phyloP scores from a whole-genome alignment of 2,797 vertebrate species.

The Arrhamphus sclerolepis region DNA sequence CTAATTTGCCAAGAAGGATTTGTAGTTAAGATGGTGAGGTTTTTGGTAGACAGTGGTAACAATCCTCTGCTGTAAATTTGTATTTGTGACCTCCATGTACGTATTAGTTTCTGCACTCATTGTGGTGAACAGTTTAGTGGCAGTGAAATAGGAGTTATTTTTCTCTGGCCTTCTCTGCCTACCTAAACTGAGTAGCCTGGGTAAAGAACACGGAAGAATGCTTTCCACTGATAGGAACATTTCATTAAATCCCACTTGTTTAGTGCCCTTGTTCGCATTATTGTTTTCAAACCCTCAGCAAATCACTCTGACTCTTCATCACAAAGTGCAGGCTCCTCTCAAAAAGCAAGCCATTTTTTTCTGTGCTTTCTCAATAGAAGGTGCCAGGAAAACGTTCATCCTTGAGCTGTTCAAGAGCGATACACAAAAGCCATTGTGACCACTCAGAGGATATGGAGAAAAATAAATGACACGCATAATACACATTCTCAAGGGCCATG shows the following conservation, averaged over 20 bases:
- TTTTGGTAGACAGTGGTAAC: slow-evolving; percentile 13
- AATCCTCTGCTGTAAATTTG: slow-evolving; percentile 17
- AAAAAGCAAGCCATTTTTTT: slow-evolving; percentile 65
- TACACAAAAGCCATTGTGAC: slow-evolving; percentile 74
- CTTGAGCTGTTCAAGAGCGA: slow-evolving; percentile 76
- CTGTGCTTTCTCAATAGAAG: slow-evolving; percentile 62
- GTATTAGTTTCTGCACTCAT: slow-evolving; percentile 33
- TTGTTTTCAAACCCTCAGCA: slow-evolving; percentile 65
- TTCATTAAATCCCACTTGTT: slow-evolving; percentile 73
- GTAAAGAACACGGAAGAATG: slow-evolving; percentile 48
- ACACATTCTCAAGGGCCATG: slow-evolving; percentile 67
- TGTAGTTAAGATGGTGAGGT: slow-evolving; percentile 7
- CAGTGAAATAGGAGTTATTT: slow-evolving; percentile 42
- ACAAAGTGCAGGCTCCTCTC: slow-evolving; percentile 60
- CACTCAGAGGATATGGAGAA: slow-evolving; percentile 60
- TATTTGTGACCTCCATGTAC: slow-evolving; percentile 15
- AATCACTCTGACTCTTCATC: slow-evolving; percentile 66
- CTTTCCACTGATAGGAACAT: slow-evolving; percentile 62
- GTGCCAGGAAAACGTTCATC: slow-evolving; percentile 72
- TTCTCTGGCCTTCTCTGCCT: slow-evolving; percentile 43
- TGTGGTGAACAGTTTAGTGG: slow-evolving; percentile 33
- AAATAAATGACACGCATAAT: slow-evolving; percentile 66
- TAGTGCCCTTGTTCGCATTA: slow-evolving; percentile 62
- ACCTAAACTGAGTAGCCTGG: slow-evolving; percentile 54
- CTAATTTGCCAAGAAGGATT: slow-evolving; percentile 19